These are phyloP conservation scores for Apeltes quadracus DNA, from an alignment of 2,113 vertebrate species.

Conservation along the genomic window DNA sequence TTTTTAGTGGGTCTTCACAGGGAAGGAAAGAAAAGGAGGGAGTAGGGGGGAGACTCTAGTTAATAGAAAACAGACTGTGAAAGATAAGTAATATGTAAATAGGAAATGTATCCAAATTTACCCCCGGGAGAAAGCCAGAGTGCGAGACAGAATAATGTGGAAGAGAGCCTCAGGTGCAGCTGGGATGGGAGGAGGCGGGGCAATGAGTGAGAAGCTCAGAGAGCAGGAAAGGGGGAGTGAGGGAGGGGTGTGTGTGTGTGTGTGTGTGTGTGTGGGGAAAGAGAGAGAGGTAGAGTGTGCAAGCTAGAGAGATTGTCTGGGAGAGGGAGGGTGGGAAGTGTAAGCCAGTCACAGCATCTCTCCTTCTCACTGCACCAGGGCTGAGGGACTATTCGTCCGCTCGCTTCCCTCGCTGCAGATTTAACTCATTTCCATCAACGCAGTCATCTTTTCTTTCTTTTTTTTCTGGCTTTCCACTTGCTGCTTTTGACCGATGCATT, in stretches of 20 bases:
- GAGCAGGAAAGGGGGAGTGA: slow-evolving; percentile 48
- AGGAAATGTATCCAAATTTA: slow-evolving; percentile 72
- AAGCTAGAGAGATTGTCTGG: slow-evolving; percentile 67
- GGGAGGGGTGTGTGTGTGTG: slow-evolving; percentile 54
- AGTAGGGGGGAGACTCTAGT: slow-evolving; percentile 1
- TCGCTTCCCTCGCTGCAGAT: slow-evolving; percentile 72
- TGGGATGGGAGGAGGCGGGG: slow-evolving; percentile 67
- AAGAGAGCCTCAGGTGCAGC: slow-evolving; percentile 87
- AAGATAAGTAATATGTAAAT: slow-evolving; percentile 83
- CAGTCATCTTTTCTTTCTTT: slow-evolving; percentile 62
- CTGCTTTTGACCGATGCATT: slow-evolving; percentile 55
- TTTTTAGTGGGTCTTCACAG: slow-evolving; percentile 8
- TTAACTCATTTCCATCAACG: slow-evolving; percentile 73
- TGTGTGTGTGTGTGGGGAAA: slow-evolving; percentile 57
- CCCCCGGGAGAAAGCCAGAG: slow-evolving; percentile 63
- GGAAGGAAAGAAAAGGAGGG: slow-evolving; percentile 9
- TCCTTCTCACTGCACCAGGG: slow-evolving; percentile 77
- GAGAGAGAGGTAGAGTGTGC: slow-evolving; percentile 52
- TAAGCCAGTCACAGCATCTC: slow-evolving; percentile 77
- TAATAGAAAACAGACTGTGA: slow-evolving; percentile 54
- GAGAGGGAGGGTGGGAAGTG: slow-evolving; percentile 71
- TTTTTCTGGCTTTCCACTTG: slow-evolving; percentile 48
- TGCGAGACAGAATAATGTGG: slow-evolving; percentile 70
- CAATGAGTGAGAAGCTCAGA: slow-evolving; percentile 64
- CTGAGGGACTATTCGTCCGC: slow-evolving; percentile 74